phyloP scores from a whole-genome alignment of 2,888 invertebrate genomes.

The Pristionchus mayeri region DNA sequence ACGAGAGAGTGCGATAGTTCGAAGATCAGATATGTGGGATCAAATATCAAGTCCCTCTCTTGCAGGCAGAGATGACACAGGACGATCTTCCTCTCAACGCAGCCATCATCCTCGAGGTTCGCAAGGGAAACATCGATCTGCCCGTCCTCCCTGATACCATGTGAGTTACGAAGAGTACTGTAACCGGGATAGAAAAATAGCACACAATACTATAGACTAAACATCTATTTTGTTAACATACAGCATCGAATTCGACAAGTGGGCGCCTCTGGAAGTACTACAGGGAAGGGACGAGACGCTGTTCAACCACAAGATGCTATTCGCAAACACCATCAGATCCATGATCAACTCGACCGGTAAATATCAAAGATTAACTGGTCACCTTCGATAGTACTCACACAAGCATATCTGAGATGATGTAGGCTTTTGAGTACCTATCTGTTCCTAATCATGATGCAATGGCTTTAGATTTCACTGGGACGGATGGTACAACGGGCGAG shows the following conservation, averaged over 20 bases:
- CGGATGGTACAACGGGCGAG: background rate
- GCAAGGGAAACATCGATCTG: slow-evolving; percentile 12
- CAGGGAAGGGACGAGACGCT: background rate
- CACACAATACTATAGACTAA: no score
- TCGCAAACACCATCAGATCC: slow-evolving; percentile 15
- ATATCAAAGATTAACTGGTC: no score
- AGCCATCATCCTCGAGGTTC: slow-evolving; percentile 13
- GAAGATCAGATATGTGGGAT: no score
- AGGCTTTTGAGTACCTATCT: no score
- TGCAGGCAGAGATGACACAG: background rate
- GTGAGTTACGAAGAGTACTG: background rate
- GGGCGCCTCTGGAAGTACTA: background rate
- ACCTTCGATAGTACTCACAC: no score
- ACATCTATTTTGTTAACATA: no score
- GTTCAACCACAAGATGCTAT: slow-evolving; percentile 19
- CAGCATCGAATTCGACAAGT: slow-evolving; percentile 24
- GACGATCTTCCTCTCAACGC: slow-evolving; percentile 26
- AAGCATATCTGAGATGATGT: no score
- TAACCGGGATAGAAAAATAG: background rate
- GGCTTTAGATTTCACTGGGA: background rate
- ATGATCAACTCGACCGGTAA: slow-evolving; percentile 25
- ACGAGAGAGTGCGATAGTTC: no score
- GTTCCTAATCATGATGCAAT: background rate
- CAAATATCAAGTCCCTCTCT: background rate
- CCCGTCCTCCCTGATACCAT: background rate